Conservation (phyloP, 2,113 vertebrate species). For the Cephalopholis sonnerati region DNA sequence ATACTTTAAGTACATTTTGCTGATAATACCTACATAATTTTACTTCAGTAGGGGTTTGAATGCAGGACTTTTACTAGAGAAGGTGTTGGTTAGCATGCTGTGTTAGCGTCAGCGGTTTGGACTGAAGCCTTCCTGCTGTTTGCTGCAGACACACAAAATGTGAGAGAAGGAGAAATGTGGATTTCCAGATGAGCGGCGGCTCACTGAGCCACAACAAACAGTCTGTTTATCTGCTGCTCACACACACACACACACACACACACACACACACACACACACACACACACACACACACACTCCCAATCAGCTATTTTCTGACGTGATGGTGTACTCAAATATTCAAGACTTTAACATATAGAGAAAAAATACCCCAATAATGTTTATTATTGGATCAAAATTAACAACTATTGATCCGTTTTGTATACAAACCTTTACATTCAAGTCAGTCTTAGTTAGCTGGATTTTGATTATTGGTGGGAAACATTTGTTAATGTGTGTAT, state of each 20-base stretch:
- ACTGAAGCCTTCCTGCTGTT: constrained; percentile 19
- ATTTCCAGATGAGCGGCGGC: constrained; percentile 29
- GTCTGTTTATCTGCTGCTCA: constrained; percentile 35
- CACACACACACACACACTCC: neutral
- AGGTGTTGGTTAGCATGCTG: neutral
- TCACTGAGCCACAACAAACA: constrained; percentile 36
- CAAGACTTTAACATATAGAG: neutral
- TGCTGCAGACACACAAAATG: constrained; percentile 5
- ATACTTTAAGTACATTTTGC: no score
- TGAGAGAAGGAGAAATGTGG: constrained; percentile 13
- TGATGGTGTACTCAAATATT: no score
- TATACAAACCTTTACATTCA: neutral
- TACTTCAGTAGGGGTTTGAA: no score
- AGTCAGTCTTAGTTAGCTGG: no score
- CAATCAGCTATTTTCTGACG: neutral
- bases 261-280: constrained; percentile 10
- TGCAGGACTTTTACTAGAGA: no score
- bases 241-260: constrained; percentile 10
- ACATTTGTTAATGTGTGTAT: no score
- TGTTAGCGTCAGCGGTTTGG: constrained; percentile 1
- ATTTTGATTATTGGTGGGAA: no score
- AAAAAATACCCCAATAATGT: neutral
- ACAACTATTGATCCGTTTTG: neutral
- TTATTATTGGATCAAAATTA: neutral
- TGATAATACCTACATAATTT: no score